phyloP scores from a whole-genome alignment of 2,888 invertebrate genomes.

The Calephelis perditalis region DNA sequence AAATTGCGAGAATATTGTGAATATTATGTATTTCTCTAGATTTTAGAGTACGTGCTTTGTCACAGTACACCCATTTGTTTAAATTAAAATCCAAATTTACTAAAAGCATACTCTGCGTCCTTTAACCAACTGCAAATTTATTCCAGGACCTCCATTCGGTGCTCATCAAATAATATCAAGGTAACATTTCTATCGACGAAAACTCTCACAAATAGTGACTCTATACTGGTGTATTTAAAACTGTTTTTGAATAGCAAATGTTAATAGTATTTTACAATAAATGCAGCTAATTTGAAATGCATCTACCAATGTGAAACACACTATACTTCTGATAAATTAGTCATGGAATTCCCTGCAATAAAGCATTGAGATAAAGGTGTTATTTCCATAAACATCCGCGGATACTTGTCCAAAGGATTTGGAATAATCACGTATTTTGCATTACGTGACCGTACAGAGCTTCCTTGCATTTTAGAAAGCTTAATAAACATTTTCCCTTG shows the following conservation, averaged over 20 bases:
- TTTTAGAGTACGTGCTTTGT: constrained; percentile 6
- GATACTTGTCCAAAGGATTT: constrained; percentile 13
- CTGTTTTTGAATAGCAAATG: constrained; percentile 6
- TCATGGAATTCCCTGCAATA: constrained; percentile 5
- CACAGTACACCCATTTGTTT: background rate
- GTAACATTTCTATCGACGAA: constrained; percentile 13
- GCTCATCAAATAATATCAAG: constrained; percentile 19
- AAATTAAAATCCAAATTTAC: background rate
- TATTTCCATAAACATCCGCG: constrained; percentile 12
- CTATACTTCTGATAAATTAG: constrained; percentile 12
- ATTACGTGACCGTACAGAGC: constrained; percentile 16
- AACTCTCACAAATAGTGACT: constrained; percentile 2
- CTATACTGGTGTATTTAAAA: background rate
- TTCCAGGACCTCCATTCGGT: constrained; percentile 35
- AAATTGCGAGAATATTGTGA: too few species aligned
- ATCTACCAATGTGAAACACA: constrained; percentile 15
- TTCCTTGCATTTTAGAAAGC: constrained; percentile 19
- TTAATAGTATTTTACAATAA: constrained; percentile 13
- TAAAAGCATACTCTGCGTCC: constrained; percentile 41
- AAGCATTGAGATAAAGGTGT: constrained; percentile 2
- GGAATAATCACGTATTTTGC: constrained; percentile 18
- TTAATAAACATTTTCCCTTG: constrained; percentile 19
- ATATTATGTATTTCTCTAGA: too few species aligned
- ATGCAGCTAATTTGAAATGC: constrained; percentile 20
- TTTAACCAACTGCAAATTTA: constrained; percentile 64